Percentiles rank a stretch among this genome's conserved stretches.
Conservation (phyloP, 2,888 invertebrate genomes). For the Mechanitis messenoides region DNA sequence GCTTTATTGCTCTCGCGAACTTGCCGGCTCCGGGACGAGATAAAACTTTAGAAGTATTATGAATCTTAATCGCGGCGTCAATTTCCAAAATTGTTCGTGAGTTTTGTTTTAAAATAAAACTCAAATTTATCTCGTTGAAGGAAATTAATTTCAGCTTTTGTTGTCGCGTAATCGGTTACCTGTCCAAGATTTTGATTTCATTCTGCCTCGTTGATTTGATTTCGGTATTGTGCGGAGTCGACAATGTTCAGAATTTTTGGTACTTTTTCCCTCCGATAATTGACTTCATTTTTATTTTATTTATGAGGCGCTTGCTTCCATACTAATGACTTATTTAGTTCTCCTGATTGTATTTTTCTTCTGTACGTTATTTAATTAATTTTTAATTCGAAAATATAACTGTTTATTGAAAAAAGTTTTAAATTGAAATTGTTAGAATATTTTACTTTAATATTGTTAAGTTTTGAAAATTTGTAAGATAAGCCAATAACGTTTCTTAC, state of each 20-base stretch:
- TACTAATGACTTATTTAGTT: slow-evolving; percentile 26
- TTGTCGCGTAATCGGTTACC: slow-evolving; percentile 64
- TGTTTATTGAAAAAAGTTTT: background rate
- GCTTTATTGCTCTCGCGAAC: slow-evolving; percentile 70
- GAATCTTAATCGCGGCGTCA: slow-evolving; percentile 72
- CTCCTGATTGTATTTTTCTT: slow-evolving; percentile 12
- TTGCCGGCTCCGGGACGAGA: slow-evolving; percentile 59
- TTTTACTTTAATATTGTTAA: background rate
- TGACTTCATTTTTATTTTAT: slow-evolving; percentile 26
- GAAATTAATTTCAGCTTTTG: slow-evolving; percentile 66
- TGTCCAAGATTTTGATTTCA: slow-evolving; percentile 53
- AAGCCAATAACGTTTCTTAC: slow-evolving; percentile 9
- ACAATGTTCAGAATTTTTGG: slow-evolving; percentile 25
- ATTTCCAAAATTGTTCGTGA: slow-evolving; percentile 68
- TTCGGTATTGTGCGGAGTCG: slow-evolving; percentile 35
- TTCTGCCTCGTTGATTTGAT: slow-evolving; percentile 38
- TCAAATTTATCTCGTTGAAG: slow-evolving; percentile 58
- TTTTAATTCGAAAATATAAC: background rate
- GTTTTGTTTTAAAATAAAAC: slow-evolving; percentile 68
- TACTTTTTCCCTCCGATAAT: slow-evolving; percentile 22
- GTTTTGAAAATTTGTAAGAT: slow-evolving; percentile 13
- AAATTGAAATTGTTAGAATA: background rate
- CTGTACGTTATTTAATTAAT: slow-evolving; percentile 12
- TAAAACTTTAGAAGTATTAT: slow-evolving; percentile 75
- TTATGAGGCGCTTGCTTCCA: slow-evolving; percentile 20